Conservation (phyloP, 2,888 invertebrate genomes). For the Cheilosia pagana region DNA sequence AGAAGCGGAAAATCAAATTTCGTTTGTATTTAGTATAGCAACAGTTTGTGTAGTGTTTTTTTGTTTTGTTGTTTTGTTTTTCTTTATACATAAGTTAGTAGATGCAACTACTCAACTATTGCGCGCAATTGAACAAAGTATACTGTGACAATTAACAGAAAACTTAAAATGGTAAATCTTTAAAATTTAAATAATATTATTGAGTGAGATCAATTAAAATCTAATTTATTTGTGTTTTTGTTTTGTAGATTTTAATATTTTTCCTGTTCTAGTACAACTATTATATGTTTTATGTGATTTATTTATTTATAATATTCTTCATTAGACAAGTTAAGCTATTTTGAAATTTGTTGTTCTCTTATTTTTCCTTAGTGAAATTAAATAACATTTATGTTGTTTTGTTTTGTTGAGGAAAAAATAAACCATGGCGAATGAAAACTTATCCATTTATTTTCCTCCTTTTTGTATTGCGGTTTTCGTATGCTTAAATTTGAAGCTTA, state of each 20-base stretch:
- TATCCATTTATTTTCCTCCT: not conserved
- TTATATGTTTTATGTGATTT: constrained; percentile 18
- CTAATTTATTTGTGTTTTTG: constrained; percentile 40
- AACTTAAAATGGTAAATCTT: constrained; percentile 33
- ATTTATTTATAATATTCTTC: constrained; percentile 44
- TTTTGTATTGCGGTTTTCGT: constrained; percentile 17
- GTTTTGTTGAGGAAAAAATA: constrained; percentile 15
- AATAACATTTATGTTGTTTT: constrained; percentile 3
- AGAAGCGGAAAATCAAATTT: constrained; percentile 8
- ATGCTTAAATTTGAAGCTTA: constrained; percentile 31
- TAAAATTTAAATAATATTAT: constrained; percentile 53
- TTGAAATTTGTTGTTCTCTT: constrained; percentile 22
- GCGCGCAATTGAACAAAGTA: constrained; percentile 11
- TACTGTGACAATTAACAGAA: not conserved
- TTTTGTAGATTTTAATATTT: constrained; percentile 23
- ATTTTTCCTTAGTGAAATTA: constrained; percentile 21
- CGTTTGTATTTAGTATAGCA: constrained; percentile 7
- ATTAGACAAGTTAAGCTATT: constrained; percentile 26
- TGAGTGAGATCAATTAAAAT: constrained; percentile 71
- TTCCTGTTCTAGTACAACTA: constrained; percentile 32
- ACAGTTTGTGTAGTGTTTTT: constrained; percentile 20
- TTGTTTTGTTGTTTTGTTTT: no score
- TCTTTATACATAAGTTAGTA: constrained; percentile 41
- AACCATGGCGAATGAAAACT: constrained; percentile 30
- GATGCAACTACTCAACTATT: constrained; percentile 26